phyloP scores from a whole-genome alignment of 2,888 invertebrate genomes.

The Fissipunctia ypsillon region DNA sequence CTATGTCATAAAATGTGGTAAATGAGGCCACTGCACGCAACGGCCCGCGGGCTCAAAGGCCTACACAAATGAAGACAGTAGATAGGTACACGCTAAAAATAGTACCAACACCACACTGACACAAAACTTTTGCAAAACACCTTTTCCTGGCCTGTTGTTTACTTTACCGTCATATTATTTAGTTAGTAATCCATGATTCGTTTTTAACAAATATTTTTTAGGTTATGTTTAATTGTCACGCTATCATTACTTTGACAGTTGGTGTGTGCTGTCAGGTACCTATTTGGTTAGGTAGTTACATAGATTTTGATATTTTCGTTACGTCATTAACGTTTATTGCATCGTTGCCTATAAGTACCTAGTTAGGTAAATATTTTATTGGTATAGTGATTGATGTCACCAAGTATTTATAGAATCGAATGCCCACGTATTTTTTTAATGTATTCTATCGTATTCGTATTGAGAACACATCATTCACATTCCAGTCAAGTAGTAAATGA shows the following conservation, averaged over 20 bases:
- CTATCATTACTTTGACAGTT: conserved; percentile 16
- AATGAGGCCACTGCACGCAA: conserved; percentile 86
- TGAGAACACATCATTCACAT: conserved; percentile 22
- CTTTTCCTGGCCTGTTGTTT: conserved; percentile 63
- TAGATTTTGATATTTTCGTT: no score
- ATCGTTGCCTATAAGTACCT: no score
- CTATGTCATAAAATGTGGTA: conserved; percentile 87
- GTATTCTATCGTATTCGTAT: conserved; percentile 17
- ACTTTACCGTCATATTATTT: conserved; percentile 59
- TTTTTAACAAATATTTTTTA: conserved; percentile 44
- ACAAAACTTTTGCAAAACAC: conserved; percentile 70
- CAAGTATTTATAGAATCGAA: neutral
- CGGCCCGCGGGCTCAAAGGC: conserved; percentile 62
- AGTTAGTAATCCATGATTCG: conserved; percentile 46
- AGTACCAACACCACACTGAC: conserved; percentile 66
- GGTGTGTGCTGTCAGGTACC: no score
- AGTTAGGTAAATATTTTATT: neutral
- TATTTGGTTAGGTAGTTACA: no score
- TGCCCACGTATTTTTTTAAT: conserved; percentile 14
- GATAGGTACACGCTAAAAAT: conserved; percentile 74
- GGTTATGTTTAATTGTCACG: conserved; percentile 52
- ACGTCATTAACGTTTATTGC: no score
- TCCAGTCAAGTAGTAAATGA: conserved; percentile 26
- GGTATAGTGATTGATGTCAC: neutral
- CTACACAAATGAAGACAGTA: conserved; percentile 75